These are phyloP conservation scores for Eupithecia centaureata DNA, from an alignment of 2,888 invertebrate genomes.

Conservation along the genomic window DNA sequence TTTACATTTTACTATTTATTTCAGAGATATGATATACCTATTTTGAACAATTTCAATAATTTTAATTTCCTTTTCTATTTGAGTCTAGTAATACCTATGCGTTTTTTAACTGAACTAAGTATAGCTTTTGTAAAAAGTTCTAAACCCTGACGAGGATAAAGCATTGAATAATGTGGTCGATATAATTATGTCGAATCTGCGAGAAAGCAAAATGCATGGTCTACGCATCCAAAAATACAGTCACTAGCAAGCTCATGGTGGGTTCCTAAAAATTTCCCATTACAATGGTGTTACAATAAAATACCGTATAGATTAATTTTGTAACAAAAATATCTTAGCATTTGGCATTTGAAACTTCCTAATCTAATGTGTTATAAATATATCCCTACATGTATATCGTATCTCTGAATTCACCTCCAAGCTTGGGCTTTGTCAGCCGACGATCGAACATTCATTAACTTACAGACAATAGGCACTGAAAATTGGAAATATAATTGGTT, in stretches of 20 bases:
- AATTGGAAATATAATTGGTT: constrained; percentile 61
- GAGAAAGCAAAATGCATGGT: constrained; percentile 33
- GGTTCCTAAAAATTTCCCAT: constrained; percentile 51
- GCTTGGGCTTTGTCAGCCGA: constrained; percentile 48
- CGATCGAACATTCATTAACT: constrained; percentile 57
- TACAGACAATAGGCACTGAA: constrained; percentile 77
- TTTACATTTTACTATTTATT: constrained; percentile 52
- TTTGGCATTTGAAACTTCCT: constrained; percentile 67
- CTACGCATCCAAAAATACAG: constrained; percentile 46
- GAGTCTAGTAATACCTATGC: constrained; percentile 19
- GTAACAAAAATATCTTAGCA: constrained; percentile 74
- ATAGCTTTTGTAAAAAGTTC: not conserved
- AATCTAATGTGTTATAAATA: constrained; percentile 71
- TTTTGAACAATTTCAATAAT: constrained; percentile 17
- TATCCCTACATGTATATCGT: constrained; percentile 71
- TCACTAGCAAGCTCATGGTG: constrained; percentile 67
- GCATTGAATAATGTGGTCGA: constrained; percentile 26
- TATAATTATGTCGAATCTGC: constrained; percentile 25
- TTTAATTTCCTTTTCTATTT: constrained; percentile 13
- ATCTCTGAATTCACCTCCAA: constrained; percentile 66
- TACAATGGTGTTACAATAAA: constrained; percentile 48
- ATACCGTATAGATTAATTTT: constrained; percentile 49
- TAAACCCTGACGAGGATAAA: not conserved
- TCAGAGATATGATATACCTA: constrained; percentile 77
- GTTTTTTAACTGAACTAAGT: constrained; percentile 1